phyloP scores from a whole-genome alignment of 2,113 vertebrate species.

The Caranx melampygus region DNA sequence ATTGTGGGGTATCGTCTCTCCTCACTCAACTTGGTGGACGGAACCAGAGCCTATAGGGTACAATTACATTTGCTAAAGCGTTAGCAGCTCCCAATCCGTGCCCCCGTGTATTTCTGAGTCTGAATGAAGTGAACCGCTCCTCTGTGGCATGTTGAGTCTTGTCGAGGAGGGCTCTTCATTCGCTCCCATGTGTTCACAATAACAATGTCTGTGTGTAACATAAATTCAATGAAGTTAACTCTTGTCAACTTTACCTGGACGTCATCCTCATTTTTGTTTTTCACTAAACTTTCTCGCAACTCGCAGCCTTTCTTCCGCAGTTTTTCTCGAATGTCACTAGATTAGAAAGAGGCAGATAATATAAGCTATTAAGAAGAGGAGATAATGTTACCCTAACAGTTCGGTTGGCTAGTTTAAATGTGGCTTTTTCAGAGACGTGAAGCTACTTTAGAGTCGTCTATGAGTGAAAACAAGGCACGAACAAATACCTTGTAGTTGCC shows the following conservation, averaged over 20 bases:
- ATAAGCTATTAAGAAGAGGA: background rate
- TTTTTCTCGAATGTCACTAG: conserved; percentile 72
- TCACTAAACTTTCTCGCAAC: conserved; percentile 73
- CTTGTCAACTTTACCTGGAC: conserved; percentile 69
- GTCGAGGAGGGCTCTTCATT: conserved; percentile 23
- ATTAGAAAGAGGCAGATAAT: background rate
- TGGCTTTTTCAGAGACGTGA: background rate
- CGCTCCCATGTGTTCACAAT: background rate
- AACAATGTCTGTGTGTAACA: background rate
- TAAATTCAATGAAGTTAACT: background rate
- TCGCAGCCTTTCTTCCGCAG: conserved; percentile 76
- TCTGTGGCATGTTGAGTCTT: conserved; percentile 51
- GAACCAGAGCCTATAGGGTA: conserved; percentile 82
- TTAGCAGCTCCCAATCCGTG: conserved; percentile 30
- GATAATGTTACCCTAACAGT: background rate
- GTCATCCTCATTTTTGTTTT: conserved; percentile 72
- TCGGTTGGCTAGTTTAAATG: background rate
- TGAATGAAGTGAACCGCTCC: conserved; percentile 4
- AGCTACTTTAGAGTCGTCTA: background rate
- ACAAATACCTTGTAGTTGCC: conserved; percentile 73
- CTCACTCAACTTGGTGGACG: conserved; percentile 62
- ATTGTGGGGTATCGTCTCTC: conserved; percentile 58
- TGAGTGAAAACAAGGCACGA: fast-evolving
- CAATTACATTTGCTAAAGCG: conserved; percentile 56
- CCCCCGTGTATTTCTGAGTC: conserved; percentile 14